Base-by-base conservation (phyloP, 2,797 vertebrate genomes). In the Fistularia commersonii region DNA sequence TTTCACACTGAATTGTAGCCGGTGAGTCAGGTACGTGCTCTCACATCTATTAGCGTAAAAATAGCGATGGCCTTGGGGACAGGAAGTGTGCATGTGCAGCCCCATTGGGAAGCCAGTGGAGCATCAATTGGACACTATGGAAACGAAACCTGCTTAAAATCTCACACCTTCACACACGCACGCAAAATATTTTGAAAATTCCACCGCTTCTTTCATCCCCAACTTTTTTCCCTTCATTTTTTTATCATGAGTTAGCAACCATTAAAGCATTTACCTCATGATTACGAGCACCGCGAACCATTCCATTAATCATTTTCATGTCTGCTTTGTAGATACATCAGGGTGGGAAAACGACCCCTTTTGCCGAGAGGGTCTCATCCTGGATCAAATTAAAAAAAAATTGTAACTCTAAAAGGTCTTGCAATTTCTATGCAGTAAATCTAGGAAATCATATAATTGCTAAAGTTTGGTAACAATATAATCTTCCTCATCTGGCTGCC, bases 401-500 rank as follows among this genome's bases (percentile, higher is more conserved):
- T 44, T 23, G 11, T n/a, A 51, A 56, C 46, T 41, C 55, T 64
- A 70, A 66, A 56, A 11, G 7, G 7, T 38, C 40, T 39, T 33
- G 15, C 8, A 34, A 42, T 48, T 37, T 44, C 14, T 58, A 54
- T 51, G 63, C 51, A 54, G 54, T 61, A 74, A 72, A 69, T 72
- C 45, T 15, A 33, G 63, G 48, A 64, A 72, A 75, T 64, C 0
- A 68, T 62, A 45, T 62, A 74, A 72, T 66, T 69, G 45, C 43
- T 32, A 33, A 12, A 38, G 46, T 54, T 54, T 58, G 54, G 57
- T 52, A 41, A 60, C 52, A 61, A 40, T 48, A 51, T 62, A 54
- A 71, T 64, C 47, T 44, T 35, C 52, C 14, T 63, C 54, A 51
- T 72, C 52, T 69, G 59, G 53, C 37, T 46, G 48, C 12, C 38